Percentiles rank a stretch among this genome's conserved stretches.
Conservation (phyloP, 2,797 vertebrate genomes). For the Trachurus trachurus region DNA sequence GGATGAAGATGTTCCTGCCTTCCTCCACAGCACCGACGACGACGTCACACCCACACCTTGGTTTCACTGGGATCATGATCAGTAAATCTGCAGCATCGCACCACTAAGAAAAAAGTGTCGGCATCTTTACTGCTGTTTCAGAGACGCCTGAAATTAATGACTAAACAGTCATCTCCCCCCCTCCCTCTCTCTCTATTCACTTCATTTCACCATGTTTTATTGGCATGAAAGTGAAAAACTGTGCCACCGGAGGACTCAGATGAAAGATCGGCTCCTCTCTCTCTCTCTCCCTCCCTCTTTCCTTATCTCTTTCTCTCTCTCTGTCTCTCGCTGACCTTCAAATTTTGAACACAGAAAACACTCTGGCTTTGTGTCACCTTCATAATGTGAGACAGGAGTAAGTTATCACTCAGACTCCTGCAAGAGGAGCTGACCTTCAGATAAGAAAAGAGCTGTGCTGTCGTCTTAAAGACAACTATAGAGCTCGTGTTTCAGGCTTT, state of each 20-base stretch:
- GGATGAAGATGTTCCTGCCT: not conserved
- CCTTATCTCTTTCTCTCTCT: slow-evolving; percentile 1
- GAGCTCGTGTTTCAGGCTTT: not conserved
- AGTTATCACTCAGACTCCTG: slow-evolving; percentile 37
- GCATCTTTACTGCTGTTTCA: slow-evolving; percentile 45
- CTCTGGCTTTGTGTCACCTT: slow-evolving; percentile 40
- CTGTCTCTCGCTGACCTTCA: slow-evolving; percentile 42
- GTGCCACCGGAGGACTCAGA: not conserved
- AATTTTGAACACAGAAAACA: slow-evolving; percentile 24
- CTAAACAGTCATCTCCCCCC: slow-evolving; percentile 29
- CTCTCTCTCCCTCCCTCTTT: not conserved
- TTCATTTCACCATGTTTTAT: slow-evolving; percentile 28
- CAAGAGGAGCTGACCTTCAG: slow-evolving; percentile 57
- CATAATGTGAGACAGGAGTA: slow-evolving; percentile 16
- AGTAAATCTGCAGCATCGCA: slow-evolving; percentile 40
- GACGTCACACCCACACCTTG: slow-evolving; percentile 6
- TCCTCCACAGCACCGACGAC: slow-evolving; percentile 1
- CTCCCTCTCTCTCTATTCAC: slow-evolving; percentile 16
- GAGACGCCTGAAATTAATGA: slow-evolving; percentile 29
- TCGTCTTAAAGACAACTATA: not conserved
- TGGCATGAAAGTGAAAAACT: slow-evolving; percentile 15
- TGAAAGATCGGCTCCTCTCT: slow-evolving; percentile 20
- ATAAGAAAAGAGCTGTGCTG: slow-evolving; percentile 29
- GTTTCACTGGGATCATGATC: slow-evolving; percentile 28
- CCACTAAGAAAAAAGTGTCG: slow-evolving; percentile 20